These are phyloP conservation scores for Psophia crepitans DNA, from an alignment of 2,113 vertebrate species.

Conservation along the genomic window DNA sequence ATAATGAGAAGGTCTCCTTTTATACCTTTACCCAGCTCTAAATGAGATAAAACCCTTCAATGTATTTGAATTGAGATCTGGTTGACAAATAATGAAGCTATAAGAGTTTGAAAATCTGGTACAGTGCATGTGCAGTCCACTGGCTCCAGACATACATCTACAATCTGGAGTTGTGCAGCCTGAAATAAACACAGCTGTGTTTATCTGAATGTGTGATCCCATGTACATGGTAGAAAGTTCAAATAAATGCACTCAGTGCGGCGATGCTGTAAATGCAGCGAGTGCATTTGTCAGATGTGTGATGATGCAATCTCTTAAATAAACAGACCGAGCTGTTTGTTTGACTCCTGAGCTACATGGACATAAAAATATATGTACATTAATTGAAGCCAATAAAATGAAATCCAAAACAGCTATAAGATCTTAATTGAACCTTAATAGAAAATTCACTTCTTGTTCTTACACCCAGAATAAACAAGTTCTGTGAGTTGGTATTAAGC, in stretches of 20 bases:
- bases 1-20: background rate
- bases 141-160: conserved; percentile 61
- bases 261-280: conserved; percentile 59
- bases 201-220: conserved; percentile 78
- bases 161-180: conserved; percentile 64
- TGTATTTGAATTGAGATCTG: background rate
- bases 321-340: conserved; percentile 68
- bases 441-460: conserved; percentile 18
- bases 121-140: conserved; percentile 47
- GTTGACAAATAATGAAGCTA: conserved; percentile 29
- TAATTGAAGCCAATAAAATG: conserved; percentile 19
- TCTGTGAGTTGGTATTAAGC: background rate
- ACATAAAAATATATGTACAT: conserved; percentile 28
- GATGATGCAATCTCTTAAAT: conserved; percentile 73
- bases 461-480: background rate
- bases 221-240: conserved; percentile 76
- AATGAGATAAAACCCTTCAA: background rate
- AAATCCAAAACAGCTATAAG: conserved; percentile 23
- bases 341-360: conserved; percentile 63
- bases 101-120: conserved; percentile 35
- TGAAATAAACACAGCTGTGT: conserved; percentile 81
- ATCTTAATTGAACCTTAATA: conserved; percentile 9
- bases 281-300: conserved; percentile 74
- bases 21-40: background rate
- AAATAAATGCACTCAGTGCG: conserved; percentile 72